These are phyloP conservation scores for Microvelia longipes DNA, from an alignment of 1,140 invertebrate species.

Conservation along the genomic window DNA sequence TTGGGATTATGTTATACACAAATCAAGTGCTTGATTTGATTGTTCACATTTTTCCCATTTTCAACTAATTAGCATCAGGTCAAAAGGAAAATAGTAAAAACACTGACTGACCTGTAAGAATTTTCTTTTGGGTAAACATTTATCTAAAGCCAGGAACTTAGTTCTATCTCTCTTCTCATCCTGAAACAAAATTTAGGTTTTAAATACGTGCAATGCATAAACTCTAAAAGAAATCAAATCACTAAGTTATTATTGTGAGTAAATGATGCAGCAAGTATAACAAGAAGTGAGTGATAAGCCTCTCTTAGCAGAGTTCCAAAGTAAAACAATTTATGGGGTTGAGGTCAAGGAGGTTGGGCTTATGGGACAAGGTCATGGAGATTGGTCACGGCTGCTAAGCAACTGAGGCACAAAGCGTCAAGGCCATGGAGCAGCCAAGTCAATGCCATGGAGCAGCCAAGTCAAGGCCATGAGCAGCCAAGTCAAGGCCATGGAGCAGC, in stretches of 20 bases:
- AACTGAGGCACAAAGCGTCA: not conserved
- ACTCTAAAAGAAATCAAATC: no score
- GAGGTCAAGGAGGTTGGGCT: not conserved
- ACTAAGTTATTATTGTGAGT: no score
- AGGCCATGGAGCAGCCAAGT: no score
- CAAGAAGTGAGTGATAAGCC: not conserved
- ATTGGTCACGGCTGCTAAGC: not conserved
- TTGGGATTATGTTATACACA: not conserved
- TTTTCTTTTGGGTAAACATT: constrained; percentile 74
- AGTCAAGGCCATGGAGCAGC: not conserved
- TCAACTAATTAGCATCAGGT: no score
- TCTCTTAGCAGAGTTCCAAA: not conserved
- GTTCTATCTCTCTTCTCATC: constrained; percentile 35
- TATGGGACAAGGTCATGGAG: not conserved
- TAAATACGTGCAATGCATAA: no score
- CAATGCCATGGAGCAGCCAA: not conserved
- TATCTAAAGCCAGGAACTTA: constrained; percentile 89
- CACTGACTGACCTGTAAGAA: constrained; percentile 86
- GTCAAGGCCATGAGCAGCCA: not conserved
- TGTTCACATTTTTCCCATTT: not conserved
- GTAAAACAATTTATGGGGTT: not conserved
- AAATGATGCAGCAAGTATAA: no score
- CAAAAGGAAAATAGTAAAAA: no score
- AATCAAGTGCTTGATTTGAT: constrained; percentile 3
- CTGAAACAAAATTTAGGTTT: not conserved